Percentiles rank a stretch among this genome's conserved stretches.
Evolutionary conservation across 1,140 invertebrate species (phyloP).

Genomic region (Diuraphis noxia): DNA sequence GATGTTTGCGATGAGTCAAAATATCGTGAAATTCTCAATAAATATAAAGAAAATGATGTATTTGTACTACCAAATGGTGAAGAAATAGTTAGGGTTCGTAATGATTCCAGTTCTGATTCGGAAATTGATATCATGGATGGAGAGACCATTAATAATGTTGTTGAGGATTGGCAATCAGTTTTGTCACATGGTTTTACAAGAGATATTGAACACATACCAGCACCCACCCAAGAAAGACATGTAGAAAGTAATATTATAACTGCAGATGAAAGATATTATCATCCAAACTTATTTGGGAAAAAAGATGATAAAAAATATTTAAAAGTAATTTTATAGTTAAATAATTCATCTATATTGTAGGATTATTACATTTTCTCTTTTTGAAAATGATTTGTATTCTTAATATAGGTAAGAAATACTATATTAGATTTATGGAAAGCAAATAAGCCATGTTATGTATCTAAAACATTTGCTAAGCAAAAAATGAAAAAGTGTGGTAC

Average conservation of each 20-base stretch:
- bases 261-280: slow-evolving; percentile 65
- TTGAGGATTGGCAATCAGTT: slow-evolving; percentile 11
- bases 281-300: slow-evolving; percentile 67
- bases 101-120: slow-evolving; percentile 40
- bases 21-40: slow-evolving; percentile 34
- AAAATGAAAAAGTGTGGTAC: slow-evolving; percentile 65
- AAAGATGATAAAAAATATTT: slow-evolving; percentile 62
- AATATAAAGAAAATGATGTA: slow-evolving; percentile 49
- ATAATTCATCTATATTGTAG: background rate
- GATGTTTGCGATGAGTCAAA: slow-evolving; percentile 38
- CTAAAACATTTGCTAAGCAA: slow-evolving; percentile 65
- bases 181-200: background rate
- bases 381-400: background rate
- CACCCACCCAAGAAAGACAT: slow-evolving; percentile 61
- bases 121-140: slow-evolving; percentile 48
- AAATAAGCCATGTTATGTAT: slow-evolving; percentile 66
- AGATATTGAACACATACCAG: slow-evolving; percentile 53
- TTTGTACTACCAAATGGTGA: slow-evolving; percentile 44
- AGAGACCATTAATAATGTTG: background rate
- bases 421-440: slow-evolving; percentile 66
- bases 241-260: slow-evolving; percentile 61
- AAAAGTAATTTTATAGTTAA: slow-evolving; percentile 44
- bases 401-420: slow-evolving; percentile 65
- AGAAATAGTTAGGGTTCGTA: slow-evolving; percentile 41
- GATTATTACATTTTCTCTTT: background rate